Base-by-base conservation (phyloP, 2,113 vertebrate species). In the Neotragus pygmaeus region DNA sequence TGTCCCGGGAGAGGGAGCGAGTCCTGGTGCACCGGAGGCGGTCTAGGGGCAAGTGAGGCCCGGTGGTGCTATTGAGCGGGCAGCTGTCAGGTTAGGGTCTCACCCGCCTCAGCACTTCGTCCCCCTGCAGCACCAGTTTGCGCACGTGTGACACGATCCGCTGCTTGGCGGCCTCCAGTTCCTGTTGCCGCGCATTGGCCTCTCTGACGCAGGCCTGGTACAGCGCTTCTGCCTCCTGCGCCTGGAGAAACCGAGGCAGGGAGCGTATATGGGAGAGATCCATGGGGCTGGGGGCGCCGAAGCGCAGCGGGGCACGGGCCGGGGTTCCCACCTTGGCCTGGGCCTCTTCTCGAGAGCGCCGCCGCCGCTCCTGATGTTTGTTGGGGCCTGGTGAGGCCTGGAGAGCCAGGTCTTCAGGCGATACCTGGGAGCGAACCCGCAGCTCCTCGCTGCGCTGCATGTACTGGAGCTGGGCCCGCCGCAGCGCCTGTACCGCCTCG, bases 91-190 rank as follows among this genome's bases (percentile, higher is more conserved):
- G 33, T 55, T 25, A 36, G 80, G 21, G 30, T 81, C 99, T 3
- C 90, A 99, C 99, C 99, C 99, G 98, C 23, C 99, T 99, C 47
- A 99, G 98, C 81, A 99, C 99, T 82, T 98, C 99, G 57, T 99
- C 99, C 82, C 99, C 99, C 93, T 99, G 99, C 96, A 98, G 98
- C 97, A 99, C 99, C 95, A 99, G 99, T 97, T 99, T 99, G 88
- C 99, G 99, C 28, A 98, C 98, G 51, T 99, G 99, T 3, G 99
- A 98, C 95, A 99, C 98, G 33, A 99, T 99, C 91, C 98, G 98
- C 47, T 99, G 99, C 81, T 99, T 99, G 83, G 99, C 98, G 16
- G 98, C 99, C 97, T 99, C 99, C 97, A 99, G 98, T 6, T 99
- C 99, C 1, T 99, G 99, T 15, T 99, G 99, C 23, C 99, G 99